Base-by-base conservation (phyloP, 1,140 invertebrate genomes). In the Alviniconcha marisindica region DNA sequence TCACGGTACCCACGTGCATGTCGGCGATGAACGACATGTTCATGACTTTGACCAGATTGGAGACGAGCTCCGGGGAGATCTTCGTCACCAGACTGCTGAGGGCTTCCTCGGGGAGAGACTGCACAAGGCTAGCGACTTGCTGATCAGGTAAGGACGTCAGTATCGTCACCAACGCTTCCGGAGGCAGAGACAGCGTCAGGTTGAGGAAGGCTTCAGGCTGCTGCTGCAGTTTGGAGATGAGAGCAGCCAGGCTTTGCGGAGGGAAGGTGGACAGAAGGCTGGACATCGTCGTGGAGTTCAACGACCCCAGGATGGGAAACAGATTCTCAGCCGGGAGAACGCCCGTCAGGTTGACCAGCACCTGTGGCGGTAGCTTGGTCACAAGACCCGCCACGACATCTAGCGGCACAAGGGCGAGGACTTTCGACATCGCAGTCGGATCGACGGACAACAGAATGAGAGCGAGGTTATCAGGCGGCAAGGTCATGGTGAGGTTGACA, bases 241-340 rank as follows among this genome's bases (percentile, higher is more conserved):
- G 73, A 28, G 24, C 44, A 7, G 42, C 24, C 42, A 76, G 73
- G 3, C 38, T 42, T 21, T 48, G 24, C 7, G 24, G 21, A 4
- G 73, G 73, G 28, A 76, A 76, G 42, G 42, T 44, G 24, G 73
- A 38, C 7, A 76, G 42, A 12, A 76, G 73, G 18, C 28, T 12
- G 10, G 73, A 28, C n/a, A n/a, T 31, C 42, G n/a, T 28, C n/a
- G 40, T 76, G 40, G 38, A 3, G 40, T 48, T 51, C 5, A 76
- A 42, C 31, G 73, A 51, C 73, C 28, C 1, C 40, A 76, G 44
- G 12, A 76, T 28, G 12, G 48, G 42, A 7, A 18, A 28, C n/a
- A 76, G 73, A n/a, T 48, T 48, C n/a, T 76, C 73, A 10, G 10
- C 42, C 4, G 73, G 73, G 3, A 76, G 44, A 76, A 76, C 73